Conservation (phyloP, 2,797 vertebrate species). For the Podarcis siculus region DNA sequence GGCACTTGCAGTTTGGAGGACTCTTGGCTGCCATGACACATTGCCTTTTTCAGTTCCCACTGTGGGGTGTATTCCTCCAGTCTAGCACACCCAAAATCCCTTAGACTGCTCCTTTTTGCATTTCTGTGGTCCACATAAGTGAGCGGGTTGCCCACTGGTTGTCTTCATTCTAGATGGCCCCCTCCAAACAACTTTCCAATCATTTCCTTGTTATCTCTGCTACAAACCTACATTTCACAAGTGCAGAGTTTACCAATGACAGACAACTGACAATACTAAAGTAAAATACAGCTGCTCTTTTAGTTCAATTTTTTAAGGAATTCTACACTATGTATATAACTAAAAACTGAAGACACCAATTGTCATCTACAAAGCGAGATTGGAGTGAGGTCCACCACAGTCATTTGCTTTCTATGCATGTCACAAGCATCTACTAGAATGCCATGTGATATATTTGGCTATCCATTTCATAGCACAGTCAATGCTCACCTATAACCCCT, state of each 20-base stretch:
- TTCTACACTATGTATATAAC: background rate
- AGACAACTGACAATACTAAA: slow-evolving; percentile 14
- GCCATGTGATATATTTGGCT: background rate
- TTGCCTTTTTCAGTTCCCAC: background rate
- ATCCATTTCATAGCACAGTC: background rate
- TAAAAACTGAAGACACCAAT: background rate
- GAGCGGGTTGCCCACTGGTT: background rate
- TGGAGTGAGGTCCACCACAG: background rate
- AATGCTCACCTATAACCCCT: background rate
- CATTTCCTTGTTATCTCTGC: background rate
- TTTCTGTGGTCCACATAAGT: background rate
- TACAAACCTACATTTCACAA: background rate
- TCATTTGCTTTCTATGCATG: background rate
- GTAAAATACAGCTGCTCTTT: slow-evolving; percentile 6
- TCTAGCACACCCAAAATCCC: background rate
- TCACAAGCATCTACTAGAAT: background rate
- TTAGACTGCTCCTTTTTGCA: background rate
- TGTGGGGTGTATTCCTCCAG: background rate
- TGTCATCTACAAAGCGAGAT: background rate
- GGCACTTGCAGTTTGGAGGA: background rate
- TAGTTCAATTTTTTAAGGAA: background rate
- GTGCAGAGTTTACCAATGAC: background rate
- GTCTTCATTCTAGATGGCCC: background rate
- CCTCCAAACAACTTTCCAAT: background rate
- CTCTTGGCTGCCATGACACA: background rate